Evolutionary conservation across 2,888 invertebrate species (phyloP), one percentile per base, ranked within the genome.

Genomic region (Aphrophora alni): DNA sequence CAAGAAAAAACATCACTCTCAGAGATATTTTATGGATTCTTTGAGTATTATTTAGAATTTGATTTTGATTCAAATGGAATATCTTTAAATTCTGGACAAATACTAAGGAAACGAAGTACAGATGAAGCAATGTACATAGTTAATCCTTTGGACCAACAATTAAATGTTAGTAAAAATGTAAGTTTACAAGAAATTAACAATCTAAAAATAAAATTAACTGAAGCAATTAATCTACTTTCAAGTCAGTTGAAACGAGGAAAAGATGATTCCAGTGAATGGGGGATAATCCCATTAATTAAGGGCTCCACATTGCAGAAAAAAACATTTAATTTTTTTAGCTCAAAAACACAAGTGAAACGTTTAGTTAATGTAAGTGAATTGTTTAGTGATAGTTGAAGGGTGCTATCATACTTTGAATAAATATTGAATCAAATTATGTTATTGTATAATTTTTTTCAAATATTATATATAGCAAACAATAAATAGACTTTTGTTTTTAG

Each of bases 131-230:
- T 98, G 80, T 95, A 95, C 85, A 94, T 97, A 83, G 92, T 94
- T 8, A 98, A 98, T 89, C 97, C 97, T 0, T 87, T 97, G 59
- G 96, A 97, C 87, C 90, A 91, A 81, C 88, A 91, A 0, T 88
- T 96, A 27, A 98, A 98, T 88, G 96, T 97, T 0, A 94, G 95
- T 86, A 93, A 94, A 88, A 98, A 97, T 87, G 94, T 98, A 0
- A 95, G 92, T 81, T 87, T 89, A 2, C 93, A 93, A 81, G 96
- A 97, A 88, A 89, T 94, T 68, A 93, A 93, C 83, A 88, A 92
- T 51, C 87, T 96, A 24, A 91, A 44, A 44, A 14, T 44, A 14
- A 44, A 44, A 14, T 14, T 44, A 2, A 44, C 44, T 44, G 44
- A 44, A 7, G 17, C 44, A 14, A 14, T 14, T 44, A 14, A 7